A percentile compares a stretch with the other conserved stretches of the same genome.
Conservation (phyloP, 1,140 invertebrate species). For the Drosophila lowei region DNA sequence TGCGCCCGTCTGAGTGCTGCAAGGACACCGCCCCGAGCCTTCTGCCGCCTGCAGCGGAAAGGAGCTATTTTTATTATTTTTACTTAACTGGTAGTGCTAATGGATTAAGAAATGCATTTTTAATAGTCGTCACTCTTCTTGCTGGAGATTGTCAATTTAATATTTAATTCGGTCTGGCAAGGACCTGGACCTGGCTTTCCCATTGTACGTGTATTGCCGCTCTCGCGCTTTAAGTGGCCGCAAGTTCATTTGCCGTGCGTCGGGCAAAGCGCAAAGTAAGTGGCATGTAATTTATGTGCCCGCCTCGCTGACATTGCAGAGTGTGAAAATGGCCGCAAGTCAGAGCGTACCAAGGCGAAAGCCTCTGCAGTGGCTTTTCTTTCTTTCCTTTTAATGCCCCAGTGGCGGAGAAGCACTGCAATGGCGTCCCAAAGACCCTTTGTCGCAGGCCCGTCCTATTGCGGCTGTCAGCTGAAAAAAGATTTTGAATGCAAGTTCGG, state of each 20-base stretch:
- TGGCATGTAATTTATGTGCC: conserved; percentile 73
- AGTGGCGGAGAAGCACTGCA: conserved; percentile 1
- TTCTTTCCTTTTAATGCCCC: conserved; percentile 18
- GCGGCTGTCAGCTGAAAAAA: conserved; percentile 12
- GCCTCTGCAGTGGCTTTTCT: conserved; percentile 24
- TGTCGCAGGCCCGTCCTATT: conserved; percentile 25
- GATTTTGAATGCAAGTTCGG: conserved; percentile 22
- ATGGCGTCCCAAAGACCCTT: conserved; percentile 16
- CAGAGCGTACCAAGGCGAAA: conserved; percentile 3
- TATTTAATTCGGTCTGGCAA: conserved; percentile 51
- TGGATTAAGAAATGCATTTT: conserved; percentile 72
- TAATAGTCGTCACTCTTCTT: conserved; percentile 30
- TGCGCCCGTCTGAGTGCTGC: conserved; percentile 15
- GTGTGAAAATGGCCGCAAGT: conserved; percentile 66
- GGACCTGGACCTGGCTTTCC: conserved; percentile 9
- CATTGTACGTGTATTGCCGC: conserved; percentile 5
- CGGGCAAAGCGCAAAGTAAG: conserved; percentile 51
- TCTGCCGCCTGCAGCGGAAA: background rate
- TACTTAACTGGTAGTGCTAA: conserved; percentile 41
- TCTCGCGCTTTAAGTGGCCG: conserved; percentile 48
- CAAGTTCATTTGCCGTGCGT: conserved; percentile 50
- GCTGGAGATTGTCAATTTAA: conserved; percentile 38
- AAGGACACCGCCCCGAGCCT: background rate
- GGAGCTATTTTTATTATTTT: conserved; percentile 30
- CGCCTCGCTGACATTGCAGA: conserved; percentile 50